Evolutionary conservation across 1,140 invertebrate species (phyloP).

Genomic region (Elymnias hypermnestra): DNA sequence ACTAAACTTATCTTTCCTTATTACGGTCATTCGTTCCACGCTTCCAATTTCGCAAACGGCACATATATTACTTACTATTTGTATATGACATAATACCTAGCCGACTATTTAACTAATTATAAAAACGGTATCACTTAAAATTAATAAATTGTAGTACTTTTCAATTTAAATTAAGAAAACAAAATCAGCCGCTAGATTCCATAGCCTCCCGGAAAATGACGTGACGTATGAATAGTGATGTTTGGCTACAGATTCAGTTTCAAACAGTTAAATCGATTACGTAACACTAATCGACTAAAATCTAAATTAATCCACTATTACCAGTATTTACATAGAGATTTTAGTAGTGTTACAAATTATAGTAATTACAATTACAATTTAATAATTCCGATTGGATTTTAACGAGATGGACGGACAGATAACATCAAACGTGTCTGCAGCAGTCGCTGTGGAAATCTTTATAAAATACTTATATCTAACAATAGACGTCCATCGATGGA

Average conservation of each 20-base stretch:
- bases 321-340: no score
- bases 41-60: slow-evolving; percentile 4
- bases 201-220: slow-evolving; percentile 62
- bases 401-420: no score
- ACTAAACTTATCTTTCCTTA: slow-evolving; percentile 2
- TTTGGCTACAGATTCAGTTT: background rate
- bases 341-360: no score
- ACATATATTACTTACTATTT: slow-evolving; percentile 55
- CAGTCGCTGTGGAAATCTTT: no score
- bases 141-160: slow-evolving; percentile 52
- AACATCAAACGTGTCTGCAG: no score
- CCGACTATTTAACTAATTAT: slow-evolving; percentile 39
- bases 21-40: background rate
- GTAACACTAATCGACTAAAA: no score
- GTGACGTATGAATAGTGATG: slow-evolving; percentile 48
- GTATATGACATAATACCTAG: slow-evolving; percentile 62
- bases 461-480: no score
- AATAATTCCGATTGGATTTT: no score
- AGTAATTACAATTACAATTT: no score
- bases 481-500: no score
- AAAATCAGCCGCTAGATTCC: slow-evolving; percentile 64
- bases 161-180: slow-evolving; percentile 49
- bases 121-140: slow-evolving; percentile 35
- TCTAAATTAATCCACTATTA: no score
- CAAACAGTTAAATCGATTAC: background rate